Conservation (phyloP, 2,113 vertebrate species). For the Gavialis gangeticus region DNA sequence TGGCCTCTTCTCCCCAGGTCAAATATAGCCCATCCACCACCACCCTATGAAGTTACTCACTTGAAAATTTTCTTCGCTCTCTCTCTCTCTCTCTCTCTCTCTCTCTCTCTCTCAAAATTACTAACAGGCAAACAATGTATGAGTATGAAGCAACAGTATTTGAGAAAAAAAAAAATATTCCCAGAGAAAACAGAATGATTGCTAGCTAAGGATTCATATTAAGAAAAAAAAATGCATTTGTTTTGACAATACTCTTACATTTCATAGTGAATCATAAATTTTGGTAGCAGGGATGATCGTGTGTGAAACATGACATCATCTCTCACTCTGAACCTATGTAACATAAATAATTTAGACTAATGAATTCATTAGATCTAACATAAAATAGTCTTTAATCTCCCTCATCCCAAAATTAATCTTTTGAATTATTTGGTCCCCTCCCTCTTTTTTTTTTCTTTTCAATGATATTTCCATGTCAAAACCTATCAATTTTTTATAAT, state of each 20-base stretch:
- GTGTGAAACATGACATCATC: neutral
- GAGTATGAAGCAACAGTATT: neutral
- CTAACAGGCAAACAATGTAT: neutral
- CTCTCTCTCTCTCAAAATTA: neutral
- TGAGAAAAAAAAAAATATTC: neutral
- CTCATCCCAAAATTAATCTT: neutral
- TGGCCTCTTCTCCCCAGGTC: no score
- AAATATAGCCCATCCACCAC: no score
- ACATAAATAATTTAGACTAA: slow-evolving; percentile 33
- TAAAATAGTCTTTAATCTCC: slow-evolving; percentile 6
- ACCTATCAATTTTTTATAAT: slow-evolving; percentile 30
- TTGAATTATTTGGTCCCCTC: neutral
- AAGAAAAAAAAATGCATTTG: neutral
- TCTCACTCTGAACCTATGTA: neutral
- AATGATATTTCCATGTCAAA: slow-evolving; percentile 12
- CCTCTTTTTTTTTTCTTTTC: neutral
- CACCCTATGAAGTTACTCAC: no score
- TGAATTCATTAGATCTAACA: slow-evolving; percentile 11
- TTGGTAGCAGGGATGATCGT: neutral
- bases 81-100: no score
- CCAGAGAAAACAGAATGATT: neutral
- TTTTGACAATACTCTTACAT: neutral
- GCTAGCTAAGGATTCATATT: neutral
- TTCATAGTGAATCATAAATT: neutral
- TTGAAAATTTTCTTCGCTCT: no score